Evolutionary conservation across 2,888 invertebrate species (phyloP).

Genomic region (Latrodectus hesperus): DNA sequence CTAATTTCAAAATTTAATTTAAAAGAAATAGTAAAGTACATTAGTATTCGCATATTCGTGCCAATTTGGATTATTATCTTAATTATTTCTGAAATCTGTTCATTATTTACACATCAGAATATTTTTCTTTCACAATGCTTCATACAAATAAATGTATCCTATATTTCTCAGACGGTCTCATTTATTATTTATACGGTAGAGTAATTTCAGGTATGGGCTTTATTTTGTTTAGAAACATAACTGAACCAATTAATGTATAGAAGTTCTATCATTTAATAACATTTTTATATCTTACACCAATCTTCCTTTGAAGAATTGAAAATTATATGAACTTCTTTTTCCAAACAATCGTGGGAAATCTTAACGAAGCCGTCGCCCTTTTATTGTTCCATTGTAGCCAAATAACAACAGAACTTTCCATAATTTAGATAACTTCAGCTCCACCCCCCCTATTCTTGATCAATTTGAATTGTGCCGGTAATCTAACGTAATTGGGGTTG

Average conservation of each 20-base stretch:
- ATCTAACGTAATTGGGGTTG: conserved; percentile 30
- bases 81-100: too few relatives aligned
- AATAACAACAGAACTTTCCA: background rate
- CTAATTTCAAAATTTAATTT: too few relatives aligned
- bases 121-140: too few relatives aligned
- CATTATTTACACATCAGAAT: too few relatives aligned
- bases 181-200: background rate
- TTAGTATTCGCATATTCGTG: too few relatives aligned
- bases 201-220: background rate
- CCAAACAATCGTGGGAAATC: background rate
- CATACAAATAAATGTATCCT: too few relatives aligned
- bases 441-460: conserved; percentile 25
- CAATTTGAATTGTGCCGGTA: background rate
- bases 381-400: conserved; percentile 25
- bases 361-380: background rate
- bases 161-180: too few relatives aligned
- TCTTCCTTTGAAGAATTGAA: background rate
- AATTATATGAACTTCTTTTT: background rate
- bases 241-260: background rate
- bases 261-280: background rate
- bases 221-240: background rate
- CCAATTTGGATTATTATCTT: too few relatives aligned
- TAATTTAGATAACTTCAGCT: conserved; percentile 13
- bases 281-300: too few relatives aligned
- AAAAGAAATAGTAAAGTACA: too few relatives aligned